Evolutionary conservation across 2,797 vertebrate species (phyloP), one percentile per base, ranked within the genome.

Genomic region (Sebastes minor): DNA sequence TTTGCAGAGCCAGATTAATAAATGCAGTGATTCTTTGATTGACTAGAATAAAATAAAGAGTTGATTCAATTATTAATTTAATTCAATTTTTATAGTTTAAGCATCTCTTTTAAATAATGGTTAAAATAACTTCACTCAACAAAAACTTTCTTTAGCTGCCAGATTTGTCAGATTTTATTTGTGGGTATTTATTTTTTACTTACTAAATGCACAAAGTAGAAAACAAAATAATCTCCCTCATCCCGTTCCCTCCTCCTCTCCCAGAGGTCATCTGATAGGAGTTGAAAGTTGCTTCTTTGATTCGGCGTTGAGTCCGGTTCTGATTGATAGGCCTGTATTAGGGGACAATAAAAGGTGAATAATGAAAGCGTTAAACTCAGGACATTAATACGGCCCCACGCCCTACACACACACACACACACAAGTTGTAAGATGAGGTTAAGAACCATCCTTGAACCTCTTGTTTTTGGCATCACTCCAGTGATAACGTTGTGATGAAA

Each of bases 211-310:
- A 30, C 12, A 22, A 35, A 28, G 27, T 14, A 22, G 35, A 60
- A 28, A n/a, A 53, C 46, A 10, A 25, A 64, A 25, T 72, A 22
- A 79, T 27, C 10, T 64, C 5, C 32, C 38, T 53, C 18, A 20
- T 35, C 38, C 65, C 18, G 49, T 52, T 57, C 20, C 4, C 28
- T 71, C 30, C 65, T 71, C 14, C 23, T 61, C 69, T 61, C 63
- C 7, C 64, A 55, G 55, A 14, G 11, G 96, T 93, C 90, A 96
- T 89, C 85, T 87, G 95, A 96, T 94, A 92, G 81, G 73, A 90
- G 92, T 89, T 95, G 82, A 96, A 96, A 95, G 93, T 91, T 88
- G 71, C 49, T 76, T 59, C 76, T 71, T 87, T 77, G 18, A 78
- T 66, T 82, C 86, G 60, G 68, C 72, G 52, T 88, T 85, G 64